Base-by-base conservation (phyloP, 2,113 vertebrate genomes). In the Rhegmatorhina hoffmannsi region DNA sequence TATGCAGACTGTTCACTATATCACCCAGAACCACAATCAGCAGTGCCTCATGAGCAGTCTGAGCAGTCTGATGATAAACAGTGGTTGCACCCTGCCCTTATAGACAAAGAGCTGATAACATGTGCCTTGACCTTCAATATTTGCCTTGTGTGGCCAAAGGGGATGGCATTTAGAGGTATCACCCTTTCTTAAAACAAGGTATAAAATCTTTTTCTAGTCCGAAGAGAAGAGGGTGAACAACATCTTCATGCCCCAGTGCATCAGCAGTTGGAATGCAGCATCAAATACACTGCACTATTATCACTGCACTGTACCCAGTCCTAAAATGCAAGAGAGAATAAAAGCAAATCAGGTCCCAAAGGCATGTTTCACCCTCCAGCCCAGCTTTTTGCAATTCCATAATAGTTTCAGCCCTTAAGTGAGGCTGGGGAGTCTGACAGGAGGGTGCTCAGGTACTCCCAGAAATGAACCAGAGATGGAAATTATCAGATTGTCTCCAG, bases 371-470 rank as follows among this genome's bases (percentile, higher is more conserved):
- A 63, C 13, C 12, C 19, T 50, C 23, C 31, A 67, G 40, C 16
- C 34, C 2, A 4, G 9, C 23, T 50, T 74, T 34, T 74, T 49
- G 36, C 5, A 6, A 36, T 40, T 47, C 25, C 0, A 0, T 56
- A 67, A 33, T 21, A 13, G 21, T 23, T 84, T 44, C 29, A 76
- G 16, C 13, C 33, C 7, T 28, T 50, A 58, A 63, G n/a, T 28
- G 12, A 38, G 21, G 17, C 28, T 58, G 21, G 10, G 5, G 7
- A 70, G 12, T 26, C 24, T 44, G 34, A 19, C 36, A 60, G 31
- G 17, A 63, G 28, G 21, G 49, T 19, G 15, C 28, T 73, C 31
- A 46, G 11, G 13, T 7, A 49, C 34, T 13, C 11, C 16, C 11
- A 47, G 31, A 44, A 77, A 7, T 1, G 0, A 58, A 46, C 4